phyloP scores from a whole-genome alignment of 2,888 invertebrate species.

The Synanthedon myopaeformis region DNA sequence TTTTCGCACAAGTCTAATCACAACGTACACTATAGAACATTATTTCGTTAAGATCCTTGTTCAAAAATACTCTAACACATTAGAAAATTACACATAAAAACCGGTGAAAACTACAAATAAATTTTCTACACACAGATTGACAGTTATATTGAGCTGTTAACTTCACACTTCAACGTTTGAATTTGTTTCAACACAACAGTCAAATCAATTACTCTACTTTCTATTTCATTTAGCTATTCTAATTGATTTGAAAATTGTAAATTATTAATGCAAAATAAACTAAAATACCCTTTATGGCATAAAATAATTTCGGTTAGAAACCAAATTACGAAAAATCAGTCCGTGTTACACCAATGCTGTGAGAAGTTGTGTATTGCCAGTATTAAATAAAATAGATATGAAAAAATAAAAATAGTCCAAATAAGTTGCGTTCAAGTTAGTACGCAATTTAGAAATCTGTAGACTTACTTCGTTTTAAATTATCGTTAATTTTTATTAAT shows the following conservation, averaged over 20 bases:
- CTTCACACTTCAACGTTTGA: conserved; percentile 70
- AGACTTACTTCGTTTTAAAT: too few species aligned
- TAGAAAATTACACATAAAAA: conserved; percentile 59
- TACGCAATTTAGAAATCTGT: too few species aligned
- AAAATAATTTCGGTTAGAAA: conserved; percentile 53
- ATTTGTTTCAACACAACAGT: conserved; percentile 66
- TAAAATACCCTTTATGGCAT: conserved; percentile 27
- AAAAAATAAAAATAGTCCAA: too few species aligned
- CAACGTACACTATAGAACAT: conserved; percentile 67
- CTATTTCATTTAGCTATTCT: conserved; percentile 13
- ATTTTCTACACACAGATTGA: conserved; percentile 69
- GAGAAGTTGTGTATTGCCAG: conserved; percentile 33
- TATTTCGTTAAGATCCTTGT: conserved; percentile 52
- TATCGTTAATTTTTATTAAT: too few species aligned
- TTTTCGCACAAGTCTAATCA: conserved; percentile 61
- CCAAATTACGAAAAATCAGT: conserved; percentile 40
- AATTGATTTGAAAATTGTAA: conserved; percentile 31
- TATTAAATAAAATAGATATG: not conserved
- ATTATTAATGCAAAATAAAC: conserved; percentile 20
- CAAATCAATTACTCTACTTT: conserved; percentile 54
- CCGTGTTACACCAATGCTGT: conserved; percentile 36
- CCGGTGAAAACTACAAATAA: conserved; percentile 70
- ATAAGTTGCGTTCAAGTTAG: too few species aligned
- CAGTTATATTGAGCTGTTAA: conserved; percentile 66
- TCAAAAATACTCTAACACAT: conserved; percentile 60